Evolutionary conservation across 2,113 vertebrate genomes (phyloP), one percentile per base, ranked within the genome.

Genomic region (Urocynchramus pylzowi): DNA sequence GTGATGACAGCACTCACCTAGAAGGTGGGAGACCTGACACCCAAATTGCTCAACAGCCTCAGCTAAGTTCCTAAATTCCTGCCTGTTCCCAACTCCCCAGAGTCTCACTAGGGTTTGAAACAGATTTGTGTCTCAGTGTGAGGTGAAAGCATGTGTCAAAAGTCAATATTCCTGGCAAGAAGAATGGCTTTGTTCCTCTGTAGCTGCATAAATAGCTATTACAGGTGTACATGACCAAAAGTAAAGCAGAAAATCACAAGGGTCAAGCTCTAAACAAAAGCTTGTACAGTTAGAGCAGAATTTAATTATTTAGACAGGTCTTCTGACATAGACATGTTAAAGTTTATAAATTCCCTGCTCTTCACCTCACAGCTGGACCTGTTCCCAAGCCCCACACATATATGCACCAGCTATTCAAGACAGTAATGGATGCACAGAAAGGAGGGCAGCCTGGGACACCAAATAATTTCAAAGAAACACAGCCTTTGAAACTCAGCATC

Each of bases 361-460:
- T 57, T 64, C 45, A 39, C 37, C 42, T 61, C 61, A 33, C 2
- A 53, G 44, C 35, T 44, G 21, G 69, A 59, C 16, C 3, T 6
- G 6, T 60, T 68, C 31, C 65, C n/a, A 14, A n/a, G 45, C 18
- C 50, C 20, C 28, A 42, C 26, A 30, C 0, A 0, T 2, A 5
- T 0, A 1, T 4, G 9, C 47, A 64, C 5, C 35, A 74, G 22
- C 21, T 65, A 16, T 18, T 44, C 63, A n/a, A 70, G 61, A 23
- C 35, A 59, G 27, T 31, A 90, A 31, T 7, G 37, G 44, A 21
- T 24, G 33, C 33, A 10, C 20, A 68, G 57, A 68, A 47, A 60
- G 13, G 35, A 87, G 8, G 3, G 10, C 21, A 47, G 47, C 28
- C 68, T 41, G 41, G 16, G 37, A n/a, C 69, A 22, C 20, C 16